phyloP scores from a whole-genome alignment of 2,888 invertebrate species.

The Sceliomorpha sp. region DNA sequence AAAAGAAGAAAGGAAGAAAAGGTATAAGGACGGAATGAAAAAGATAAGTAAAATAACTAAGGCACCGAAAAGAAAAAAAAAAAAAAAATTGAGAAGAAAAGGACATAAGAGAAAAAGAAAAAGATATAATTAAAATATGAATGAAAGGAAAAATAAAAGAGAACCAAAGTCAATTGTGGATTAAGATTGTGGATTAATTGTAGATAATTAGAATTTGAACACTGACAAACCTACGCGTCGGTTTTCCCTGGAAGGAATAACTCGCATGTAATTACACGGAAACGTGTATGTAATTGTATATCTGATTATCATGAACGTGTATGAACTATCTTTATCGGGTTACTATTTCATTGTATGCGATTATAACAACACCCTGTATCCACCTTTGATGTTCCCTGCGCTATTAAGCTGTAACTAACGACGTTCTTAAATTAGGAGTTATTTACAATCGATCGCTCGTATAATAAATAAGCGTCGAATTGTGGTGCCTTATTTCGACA shows the following conservation, averaged over 20 bases:
- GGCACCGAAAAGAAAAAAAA: too few relatives aligned
- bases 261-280: too few relatives aligned
- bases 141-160: constrained; percentile 10
- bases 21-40: too few relatives aligned
- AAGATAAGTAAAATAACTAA: too few relatives aligned
- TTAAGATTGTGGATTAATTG: constrained; percentile 31
- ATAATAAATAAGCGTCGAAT: constrained; percentile 63
- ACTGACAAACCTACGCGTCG: constrained; percentile 45
- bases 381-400: constrained; percentile 39
- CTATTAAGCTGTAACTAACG: constrained; percentile 38
- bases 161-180: constrained; percentile 34
- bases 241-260: constrained; percentile 31
- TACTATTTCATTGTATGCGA: too few relatives aligned
- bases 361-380: constrained; percentile 18
- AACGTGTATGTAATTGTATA: too few relatives aligned
- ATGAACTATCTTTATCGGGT: too few relatives aligned
- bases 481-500: constrained; percentile 78
- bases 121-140: too few relatives aligned
- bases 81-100: too few relatives aligned
- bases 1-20: too few relatives aligned
- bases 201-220: constrained; percentile 35
- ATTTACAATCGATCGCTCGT: constrained; percentile 52
- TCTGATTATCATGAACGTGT: too few relatives aligned
- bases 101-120: too few relatives aligned
- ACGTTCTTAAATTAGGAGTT: constrained; percentile 43